These are phyloP conservation scores for Sebastes itinus DNA, from an alignment of 2,797 vertebrate species.

Conservation along the genomic window DNA sequence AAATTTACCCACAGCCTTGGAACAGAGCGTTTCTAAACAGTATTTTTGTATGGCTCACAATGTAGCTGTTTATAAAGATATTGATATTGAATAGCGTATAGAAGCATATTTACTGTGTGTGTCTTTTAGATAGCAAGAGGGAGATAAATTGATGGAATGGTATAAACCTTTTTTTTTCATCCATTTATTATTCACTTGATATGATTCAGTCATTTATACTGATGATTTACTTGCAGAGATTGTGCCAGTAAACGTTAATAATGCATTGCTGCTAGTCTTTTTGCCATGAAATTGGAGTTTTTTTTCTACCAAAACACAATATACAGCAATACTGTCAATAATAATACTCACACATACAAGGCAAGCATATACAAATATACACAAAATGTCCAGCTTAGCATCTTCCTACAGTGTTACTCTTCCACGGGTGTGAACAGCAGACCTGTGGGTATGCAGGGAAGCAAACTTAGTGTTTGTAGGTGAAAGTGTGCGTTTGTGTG, in stretches of 20 bases:
- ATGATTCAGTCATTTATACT: slow-evolving; percentile 29
- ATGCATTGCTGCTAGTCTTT: neutral
- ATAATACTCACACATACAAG: neutral
- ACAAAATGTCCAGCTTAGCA: neutral
- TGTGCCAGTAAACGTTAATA: slow-evolving; percentile 22
- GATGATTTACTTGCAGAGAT: slow-evolving; percentile 25
- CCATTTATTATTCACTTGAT: slow-evolving; percentile 9
- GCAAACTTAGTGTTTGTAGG: neutral
- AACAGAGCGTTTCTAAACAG: neutral
- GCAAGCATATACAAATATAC: neutral
- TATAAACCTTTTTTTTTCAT: neutral
- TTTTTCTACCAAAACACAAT: neutral
- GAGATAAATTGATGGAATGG: neutral
- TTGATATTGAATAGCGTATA: neutral
- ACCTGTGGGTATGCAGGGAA: neutral
- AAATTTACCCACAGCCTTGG: neutral
- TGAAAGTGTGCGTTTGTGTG: slow-evolving; percentile 37
- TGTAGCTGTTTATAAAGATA: neutral
- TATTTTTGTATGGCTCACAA: neutral
- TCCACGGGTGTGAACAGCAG: neutral
- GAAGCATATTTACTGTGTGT: neutral
- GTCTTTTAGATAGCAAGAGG: neutral
- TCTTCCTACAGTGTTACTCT: neutral
- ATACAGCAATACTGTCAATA: neutral
- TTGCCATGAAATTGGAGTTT: neutral